phyloP scores from a whole-genome alignment of 2,888 invertebrate species.

The Mythimna pallens region DNA sequence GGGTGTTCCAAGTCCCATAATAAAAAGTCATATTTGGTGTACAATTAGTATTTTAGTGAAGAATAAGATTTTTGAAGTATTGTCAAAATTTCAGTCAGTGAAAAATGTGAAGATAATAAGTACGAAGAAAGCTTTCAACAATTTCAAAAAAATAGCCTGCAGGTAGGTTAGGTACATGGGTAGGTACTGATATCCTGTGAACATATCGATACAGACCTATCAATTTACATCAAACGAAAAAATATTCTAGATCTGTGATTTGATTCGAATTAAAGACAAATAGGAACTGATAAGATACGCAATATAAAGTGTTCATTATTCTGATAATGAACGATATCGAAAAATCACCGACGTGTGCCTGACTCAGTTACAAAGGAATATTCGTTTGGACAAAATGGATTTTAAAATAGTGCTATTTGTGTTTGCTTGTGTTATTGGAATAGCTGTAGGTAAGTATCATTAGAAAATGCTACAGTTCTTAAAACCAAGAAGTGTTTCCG shows the following conservation, averaged over 20 bases:
- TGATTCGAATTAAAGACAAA: constrained; percentile 45
- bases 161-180: background rate
- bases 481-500: too few relatives aligned
- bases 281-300: constrained; percentile 62
- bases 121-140: too few relatives aligned
- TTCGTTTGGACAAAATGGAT: constrained; percentile 55
- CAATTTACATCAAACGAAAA: constrained; percentile 45
- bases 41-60: too few relatives aligned
- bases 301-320: constrained; percentile 55
- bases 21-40: too few relatives aligned
- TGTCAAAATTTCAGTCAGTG: too few relatives aligned
- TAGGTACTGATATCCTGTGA: constrained; percentile 1
- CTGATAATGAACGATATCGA: constrained; percentile 59
- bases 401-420: constrained; percentile 73
- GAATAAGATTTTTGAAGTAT: too few relatives aligned
- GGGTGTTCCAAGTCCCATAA: too few relatives aligned
- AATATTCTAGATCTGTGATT: constrained; percentile 58
- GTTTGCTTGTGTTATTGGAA: constrained; percentile 71
- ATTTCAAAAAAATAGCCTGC: background rate
- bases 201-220: constrained; percentile 7
- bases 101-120: too few relatives aligned
- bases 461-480: background rate
- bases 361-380: constrained; percentile 53
- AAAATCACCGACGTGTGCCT: constrained; percentile 46
- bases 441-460: constrained; percentile 74